These are phyloP conservation scores for Euspilapteryx auroguttella DNA, from an alignment of 2,888 invertebrate species.

Conservation along the genomic window DNA sequence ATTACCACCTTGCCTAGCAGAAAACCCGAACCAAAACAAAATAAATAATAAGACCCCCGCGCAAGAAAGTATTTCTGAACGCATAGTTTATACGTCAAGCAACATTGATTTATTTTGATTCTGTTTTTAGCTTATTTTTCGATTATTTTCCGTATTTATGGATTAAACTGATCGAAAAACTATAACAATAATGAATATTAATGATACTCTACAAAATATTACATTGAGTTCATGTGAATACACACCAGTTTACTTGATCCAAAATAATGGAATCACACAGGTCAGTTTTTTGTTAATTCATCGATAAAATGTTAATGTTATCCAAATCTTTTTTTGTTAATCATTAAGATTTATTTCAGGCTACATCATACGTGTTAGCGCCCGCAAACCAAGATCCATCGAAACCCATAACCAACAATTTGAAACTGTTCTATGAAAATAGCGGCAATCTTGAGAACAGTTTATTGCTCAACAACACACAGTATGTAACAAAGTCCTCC, in stretches of 20 bases:
- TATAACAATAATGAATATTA: conserved; percentile 2
- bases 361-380: conserved; percentile 30
- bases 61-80: too few species aligned
- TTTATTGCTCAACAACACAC: conserved; percentile 16
- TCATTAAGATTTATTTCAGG: conserved; percentile 30
- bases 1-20: too few species aligned
- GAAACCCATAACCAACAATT: conserved; percentile 38
- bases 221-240: conserved; percentile 44
- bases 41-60: too few species aligned
- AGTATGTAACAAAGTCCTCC: conserved; percentile 19
- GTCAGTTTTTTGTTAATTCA: conserved; percentile 18
- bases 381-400: conserved; percentile 20
- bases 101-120: too few species aligned
- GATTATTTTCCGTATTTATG: too few species aligned
- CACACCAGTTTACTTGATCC: conserved; percentile 45
- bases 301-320: neutral
- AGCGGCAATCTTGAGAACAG: conserved; percentile 45
- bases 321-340: neutral
- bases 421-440: conserved; percentile 50
- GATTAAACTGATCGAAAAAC: neutral
- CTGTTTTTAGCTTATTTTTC: too few species aligned
- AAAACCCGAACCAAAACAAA: too few species aligned
- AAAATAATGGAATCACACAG: conserved; percentile 40
- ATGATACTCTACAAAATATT: conserved; percentile 32
- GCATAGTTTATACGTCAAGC: too few species aligned